phyloP scores from a whole-genome alignment of 2,113 vertebrate species.

The Tragelaphus imberbis region DNA sequence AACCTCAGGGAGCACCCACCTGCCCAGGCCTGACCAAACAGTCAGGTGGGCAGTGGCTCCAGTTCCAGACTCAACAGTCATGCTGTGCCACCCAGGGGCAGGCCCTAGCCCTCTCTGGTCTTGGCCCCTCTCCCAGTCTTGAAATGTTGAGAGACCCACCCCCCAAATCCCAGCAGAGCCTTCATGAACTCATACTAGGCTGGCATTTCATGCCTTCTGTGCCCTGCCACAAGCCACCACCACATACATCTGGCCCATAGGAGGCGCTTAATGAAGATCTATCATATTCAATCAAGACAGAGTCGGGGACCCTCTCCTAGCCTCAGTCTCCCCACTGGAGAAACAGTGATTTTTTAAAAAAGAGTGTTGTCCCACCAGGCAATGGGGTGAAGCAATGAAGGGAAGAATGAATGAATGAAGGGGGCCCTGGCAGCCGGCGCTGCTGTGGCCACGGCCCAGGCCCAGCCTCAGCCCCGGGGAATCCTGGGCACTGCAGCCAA shows the following conservation, averaged over 20 bases:
- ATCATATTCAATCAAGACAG: background rate
- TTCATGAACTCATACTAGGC: background rate
- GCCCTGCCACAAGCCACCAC: background rate
- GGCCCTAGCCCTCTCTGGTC: background rate
- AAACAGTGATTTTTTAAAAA: background rate
- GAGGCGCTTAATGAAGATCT: background rate
- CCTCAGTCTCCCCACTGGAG: background rate
- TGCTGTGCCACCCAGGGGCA: background rate
- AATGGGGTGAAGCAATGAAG: background rate
- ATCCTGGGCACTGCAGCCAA: constrained; percentile 51
- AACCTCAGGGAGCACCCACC: background rate
- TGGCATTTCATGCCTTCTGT: background rate
- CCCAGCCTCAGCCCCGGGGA: constrained; percentile 28
- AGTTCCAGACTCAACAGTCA: background rate
- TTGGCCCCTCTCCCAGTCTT: background rate
- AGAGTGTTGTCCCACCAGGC: background rate
- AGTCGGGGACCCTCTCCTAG: rapidly evolving
- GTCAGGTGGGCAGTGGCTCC: background rate
- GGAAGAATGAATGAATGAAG: constrained; percentile 12
- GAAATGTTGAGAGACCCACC: background rate
- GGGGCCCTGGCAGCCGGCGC: background rate
- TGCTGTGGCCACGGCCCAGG: background rate
- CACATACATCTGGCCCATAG: background rate
- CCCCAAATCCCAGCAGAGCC: background rate
- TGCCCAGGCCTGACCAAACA: background rate